These are phyloP conservation scores for Silurus aristotelis DNA, from an alignment of 2,797 vertebrate species.

Conservation along the genomic window DNA sequence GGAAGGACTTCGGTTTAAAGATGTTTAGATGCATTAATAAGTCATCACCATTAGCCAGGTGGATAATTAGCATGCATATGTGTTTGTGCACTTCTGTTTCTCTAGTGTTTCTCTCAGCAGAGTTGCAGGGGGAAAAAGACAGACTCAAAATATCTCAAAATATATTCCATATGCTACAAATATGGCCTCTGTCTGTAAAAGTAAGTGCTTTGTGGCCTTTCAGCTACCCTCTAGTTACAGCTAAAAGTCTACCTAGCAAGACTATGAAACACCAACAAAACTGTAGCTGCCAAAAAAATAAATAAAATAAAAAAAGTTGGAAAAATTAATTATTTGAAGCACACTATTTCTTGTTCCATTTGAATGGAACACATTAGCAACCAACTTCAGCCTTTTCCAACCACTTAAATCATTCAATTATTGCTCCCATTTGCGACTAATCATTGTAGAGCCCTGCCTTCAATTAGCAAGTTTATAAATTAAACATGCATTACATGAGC, in stretches of 20 bases:
- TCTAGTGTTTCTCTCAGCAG: slow-evolving; percentile 19
- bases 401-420: slow-evolving; percentile 45
- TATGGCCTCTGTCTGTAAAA: neutral
- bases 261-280: neutral
- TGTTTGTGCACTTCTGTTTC: neutral
- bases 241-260: neutral
- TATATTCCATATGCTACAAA: neutral
- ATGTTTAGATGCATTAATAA: slow-evolving; percentile 29
- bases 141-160: no score
- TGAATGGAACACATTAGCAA: slow-evolving; percentile 38
- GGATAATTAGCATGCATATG: slow-evolving; percentile 39
- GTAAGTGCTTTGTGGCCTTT: neutral
- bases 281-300: neutral
- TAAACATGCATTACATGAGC: slow-evolving; percentile 33
- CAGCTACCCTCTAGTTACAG: neutral
- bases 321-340: neutral
- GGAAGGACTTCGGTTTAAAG: slow-evolving; percentile 18
- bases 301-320: neutral
- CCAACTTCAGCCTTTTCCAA: slow-evolving; percentile 37
- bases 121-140: slow-evolving; percentile 7
- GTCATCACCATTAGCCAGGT: slow-evolving; percentile 20
- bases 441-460: slow-evolving; percentile 33
- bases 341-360: neutral
- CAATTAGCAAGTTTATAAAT: slow-evolving; percentile 47
- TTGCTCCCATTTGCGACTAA: slow-evolving; percentile 38